Base-by-base conservation (phyloP, 2,888 invertebrate species). In the Timema podura region DNA sequence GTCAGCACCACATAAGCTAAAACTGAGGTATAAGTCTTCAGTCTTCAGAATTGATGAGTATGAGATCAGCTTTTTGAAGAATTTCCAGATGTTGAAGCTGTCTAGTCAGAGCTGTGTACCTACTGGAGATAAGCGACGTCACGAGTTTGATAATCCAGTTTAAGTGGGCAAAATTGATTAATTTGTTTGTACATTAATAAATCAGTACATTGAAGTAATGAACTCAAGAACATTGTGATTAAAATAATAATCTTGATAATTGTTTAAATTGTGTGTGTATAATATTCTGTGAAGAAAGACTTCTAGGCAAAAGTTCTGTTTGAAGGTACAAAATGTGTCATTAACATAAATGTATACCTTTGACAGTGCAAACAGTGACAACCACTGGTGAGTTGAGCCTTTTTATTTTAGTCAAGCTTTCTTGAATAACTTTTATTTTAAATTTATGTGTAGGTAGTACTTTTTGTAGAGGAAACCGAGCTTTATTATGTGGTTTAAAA, bases 21-120 rank as follows among this genome's bases (percentile, higher is more conserved):
- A n/a, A n/a, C n/a, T n/a, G n/a, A n/a, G n/a, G n/a, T n/a, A n/a
- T n/a, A n/a, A n/a, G n/a, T n/a, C n/a, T n/a, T n/a, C n/a, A 59
- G 59, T 59, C 30, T 16, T 59, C 16, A 59, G 59, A 59, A 59
- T 16, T 16, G 59, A 59, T 16, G 16, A 59, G 11, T 16, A 59
- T 59, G 59, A n/a, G n/a, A n/a, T 59, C 59, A 6, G 59, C 59
- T 59, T 59, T 59, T 16, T 59, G 59, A 59, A 59, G 59, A 5
- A 11, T 16, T 59, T 5, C 59, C 59, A 59, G 59, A 59, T 59
- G 16, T 59, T 59, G 44, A 59, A 59, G 59, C 16, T 44, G 59
- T 59, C n/a, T 59, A 11, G 30, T 44, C 59, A 6, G 15, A 59
- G 59, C 15, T 9, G 16, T 11, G 16, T 59, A 59, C 59, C 59